Evolutionary conservation across 2,888 invertebrate species (phyloP), one percentile per base, ranked within the genome.

Genomic region (Brassicogethes aeneus): DNA sequence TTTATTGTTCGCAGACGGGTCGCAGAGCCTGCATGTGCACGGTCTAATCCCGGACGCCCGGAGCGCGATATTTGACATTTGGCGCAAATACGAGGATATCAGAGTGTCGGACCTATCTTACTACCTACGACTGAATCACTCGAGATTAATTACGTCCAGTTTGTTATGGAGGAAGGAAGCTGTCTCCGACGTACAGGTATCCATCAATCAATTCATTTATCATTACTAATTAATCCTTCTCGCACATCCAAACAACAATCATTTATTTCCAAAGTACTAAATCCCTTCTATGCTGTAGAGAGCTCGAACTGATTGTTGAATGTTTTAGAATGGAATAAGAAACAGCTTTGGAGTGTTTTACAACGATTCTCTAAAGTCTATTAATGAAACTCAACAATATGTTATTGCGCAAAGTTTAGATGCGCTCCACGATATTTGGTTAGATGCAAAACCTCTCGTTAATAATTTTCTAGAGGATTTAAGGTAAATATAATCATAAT

Each of bases 31-130:
- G 3, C 81, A 84, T 60, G 77, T 86, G 73, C 75, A 84, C 40
- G 88, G 88, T 1, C 73, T 73, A 43, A 82, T 88, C 48, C 80
- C 84, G 0, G 87, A 90, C 61, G 78, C 84, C 0, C 74, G 89
- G 23, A 86, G 82, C 47, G 83, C 80, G 0, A 74, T 76, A 46
- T 76, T 89, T 51, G 79, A 87, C 61, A 75, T 87, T 8, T 89
- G 88, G 86, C 74, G 89, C 30, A 80, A 86, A 53, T 89, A 83
- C 57, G 86, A 88, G 48, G 86, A 88, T 62, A 79, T 85, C 52
- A 74, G 77, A 2, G 77, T 88, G 32, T 79, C 82, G 2, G 90
- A 90, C 64, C 68, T 89, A 15, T 77, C 82, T 2, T 88, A 86
- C 15, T 88, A 84, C 62, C 69, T 89, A 34, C 77, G 82, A 16